phyloP scores from a whole-genome alignment of 2,113 vertebrate genomes.

The Tragelaphus imberbis region DNA sequence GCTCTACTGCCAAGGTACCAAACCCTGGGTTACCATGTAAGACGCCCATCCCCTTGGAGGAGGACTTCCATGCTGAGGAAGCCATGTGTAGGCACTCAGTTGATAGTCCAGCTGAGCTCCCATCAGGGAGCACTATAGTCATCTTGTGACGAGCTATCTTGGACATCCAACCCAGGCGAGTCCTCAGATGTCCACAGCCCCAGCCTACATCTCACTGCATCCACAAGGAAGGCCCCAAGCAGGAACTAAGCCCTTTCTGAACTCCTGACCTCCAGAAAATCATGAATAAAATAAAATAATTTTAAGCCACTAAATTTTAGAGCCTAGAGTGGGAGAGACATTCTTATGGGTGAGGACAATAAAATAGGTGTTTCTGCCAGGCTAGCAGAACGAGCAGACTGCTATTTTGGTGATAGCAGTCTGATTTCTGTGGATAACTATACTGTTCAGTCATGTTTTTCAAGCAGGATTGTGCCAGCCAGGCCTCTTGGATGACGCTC shows the following conservation, averaged over 20 bases:
- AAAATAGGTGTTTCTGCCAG: background rate
- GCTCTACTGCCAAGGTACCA: background rate
- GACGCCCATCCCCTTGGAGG: background rate
- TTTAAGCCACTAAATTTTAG: background rate
- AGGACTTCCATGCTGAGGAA: background rate
- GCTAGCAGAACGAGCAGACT: background rate
- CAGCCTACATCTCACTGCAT: background rate
- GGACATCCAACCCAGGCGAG: accelerated
- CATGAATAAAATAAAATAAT: background rate
- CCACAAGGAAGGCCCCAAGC: background rate
- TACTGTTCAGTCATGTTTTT: background rate
- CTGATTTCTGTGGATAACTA: background rate
- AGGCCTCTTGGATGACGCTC: background rate
- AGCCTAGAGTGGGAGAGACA: background rate
- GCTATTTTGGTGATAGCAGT: background rate
- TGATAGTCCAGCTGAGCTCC: background rate
- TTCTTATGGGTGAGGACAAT: background rate
- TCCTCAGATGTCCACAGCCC: background rate
- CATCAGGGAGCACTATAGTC: background rate
- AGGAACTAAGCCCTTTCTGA: background rate
- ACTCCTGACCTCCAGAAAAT: background rate
- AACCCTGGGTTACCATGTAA: background rate
- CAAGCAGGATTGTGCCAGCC: background rate
- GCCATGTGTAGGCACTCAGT: background rate
- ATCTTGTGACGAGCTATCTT: background rate